Conservation (phyloP, 2,113 vertebrate species). For the Chionodraco myersi region DNA sequence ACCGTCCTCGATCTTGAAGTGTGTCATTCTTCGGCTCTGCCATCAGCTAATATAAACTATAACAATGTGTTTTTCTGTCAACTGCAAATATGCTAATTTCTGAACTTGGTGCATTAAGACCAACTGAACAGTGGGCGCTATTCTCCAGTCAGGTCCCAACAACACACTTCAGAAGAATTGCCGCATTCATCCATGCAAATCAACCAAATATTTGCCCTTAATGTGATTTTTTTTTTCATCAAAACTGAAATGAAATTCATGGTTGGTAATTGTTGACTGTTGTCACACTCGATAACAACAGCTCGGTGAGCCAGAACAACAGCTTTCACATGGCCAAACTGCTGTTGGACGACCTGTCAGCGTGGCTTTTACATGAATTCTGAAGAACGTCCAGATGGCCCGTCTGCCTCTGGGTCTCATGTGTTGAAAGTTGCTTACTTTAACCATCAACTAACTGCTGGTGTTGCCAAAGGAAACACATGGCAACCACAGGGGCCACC, state of each 20-base stretch:
- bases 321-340: constrained; percentile 18
- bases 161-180: neutral
- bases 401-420: constrained; percentile 13
- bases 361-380: constrained; percentile 9
- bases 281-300: neutral
- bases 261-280: neutral
- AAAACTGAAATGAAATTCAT: neutral
- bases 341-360: constrained; percentile 9
- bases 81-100: no score
- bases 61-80: no score
- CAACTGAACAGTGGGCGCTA: no score
- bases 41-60: no score
- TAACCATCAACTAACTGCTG: constrained; percentile 14
- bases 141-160: no score
- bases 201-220: neutral
- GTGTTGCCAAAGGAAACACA: neutral
- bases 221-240: neutral
- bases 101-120: no score
- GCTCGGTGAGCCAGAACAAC: constrained; percentile 19
- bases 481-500: no score
- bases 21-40: no score
- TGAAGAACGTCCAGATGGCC: constrained; percentile 26
- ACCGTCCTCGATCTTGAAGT: no score
- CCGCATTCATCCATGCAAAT: neutral
- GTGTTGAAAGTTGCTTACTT: constrained; percentile 17